phyloP scores from a whole-genome alignment of 2,797 vertebrate species.

The Bufotes viridis region DNA sequence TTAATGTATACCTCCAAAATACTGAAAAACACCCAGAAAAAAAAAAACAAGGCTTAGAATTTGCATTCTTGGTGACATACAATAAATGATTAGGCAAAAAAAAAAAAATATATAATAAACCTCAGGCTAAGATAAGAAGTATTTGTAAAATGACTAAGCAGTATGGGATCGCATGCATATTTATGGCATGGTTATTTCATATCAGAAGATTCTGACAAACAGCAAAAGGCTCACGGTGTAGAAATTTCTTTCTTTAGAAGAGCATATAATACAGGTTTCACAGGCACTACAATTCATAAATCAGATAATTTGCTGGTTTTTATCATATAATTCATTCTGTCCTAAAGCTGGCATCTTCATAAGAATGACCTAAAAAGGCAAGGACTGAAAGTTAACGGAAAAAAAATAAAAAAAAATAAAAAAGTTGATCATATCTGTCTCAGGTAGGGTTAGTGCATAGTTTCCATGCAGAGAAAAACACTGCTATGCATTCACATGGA shows the following conservation, averaged over 20 bases:
- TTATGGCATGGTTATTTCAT: conserved; percentile 93
- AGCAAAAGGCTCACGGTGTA: conserved; percentile 98
- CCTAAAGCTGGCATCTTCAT: conserved; percentile 89
- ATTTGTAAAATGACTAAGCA: conserved; percentile 90
- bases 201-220: conserved; percentile 95
- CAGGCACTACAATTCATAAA: conserved; percentile 99
- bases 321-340: conserved; percentile 89
- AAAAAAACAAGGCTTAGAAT: conserved; percentile 77
- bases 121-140: conserved; percentile 85
- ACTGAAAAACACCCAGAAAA: conserved; percentile 79
- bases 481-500: conserved; percentile 91
- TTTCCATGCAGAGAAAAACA: conserved; percentile 94
- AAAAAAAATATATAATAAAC: conserved; percentile 75
- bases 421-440: conserved; percentile 83
- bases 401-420: conserved; percentile 62
- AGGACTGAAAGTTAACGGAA: conserved; percentile 81
- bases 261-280: conserved; percentile 98
- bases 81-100: conserved; percentile 83
- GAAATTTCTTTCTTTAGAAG: conserved; percentile 92
- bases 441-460: conserved; percentile 93
- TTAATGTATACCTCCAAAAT: conserved; percentile 82
- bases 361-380: conserved; percentile 87
- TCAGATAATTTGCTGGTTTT: conserved; percentile 98
- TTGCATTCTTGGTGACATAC: conserved; percentile 82
- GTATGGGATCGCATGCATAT: conserved; percentile 97